phyloP scores from a whole-genome alignment of 2,888 invertebrate genomes.

The Tenthredo livida region DNA sequence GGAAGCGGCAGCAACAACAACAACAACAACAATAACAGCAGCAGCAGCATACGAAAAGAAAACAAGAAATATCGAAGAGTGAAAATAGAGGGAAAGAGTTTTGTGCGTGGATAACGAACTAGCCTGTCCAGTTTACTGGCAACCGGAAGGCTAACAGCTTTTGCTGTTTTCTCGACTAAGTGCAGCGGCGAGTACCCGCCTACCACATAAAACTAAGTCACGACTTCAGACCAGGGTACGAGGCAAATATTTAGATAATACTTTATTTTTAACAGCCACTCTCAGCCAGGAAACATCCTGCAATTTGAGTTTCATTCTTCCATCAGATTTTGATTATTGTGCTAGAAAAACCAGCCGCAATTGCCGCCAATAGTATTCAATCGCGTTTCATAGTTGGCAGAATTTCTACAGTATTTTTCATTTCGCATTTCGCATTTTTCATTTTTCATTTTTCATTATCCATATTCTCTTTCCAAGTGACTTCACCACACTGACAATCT shows the following conservation, averaged over 20 bases:
- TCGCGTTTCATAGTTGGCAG: not conserved
- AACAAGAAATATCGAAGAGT: not conserved
- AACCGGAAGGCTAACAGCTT: conserved; percentile 41
- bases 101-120: conserved; percentile 46
- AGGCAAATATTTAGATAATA: conserved; percentile 17
- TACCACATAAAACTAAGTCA: conserved; percentile 39
- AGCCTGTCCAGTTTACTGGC: conserved; percentile 44
- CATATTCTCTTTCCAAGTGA: not conserved
- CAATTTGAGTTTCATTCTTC: not conserved
- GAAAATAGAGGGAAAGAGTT: conserved; percentile 5
- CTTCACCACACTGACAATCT: not conserved
- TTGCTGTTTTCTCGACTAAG: conserved; percentile 24
- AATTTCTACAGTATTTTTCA: not conserved
- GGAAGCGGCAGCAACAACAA: not conserved
- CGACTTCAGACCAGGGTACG: not conserved
- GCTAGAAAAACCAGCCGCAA: not conserved
- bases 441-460: not conserved
- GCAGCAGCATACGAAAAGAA: not conserved
- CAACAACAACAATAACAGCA: not conserved
- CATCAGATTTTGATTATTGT: not conserved
- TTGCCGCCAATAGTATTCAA: not conserved
- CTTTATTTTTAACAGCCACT: not conserved
- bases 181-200: conserved; percentile 39
- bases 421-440: not conserved
- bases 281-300: not conserved